Conservation (phyloP, 2,888 invertebrate genomes). For the Ectemnius lituratus region DNA sequence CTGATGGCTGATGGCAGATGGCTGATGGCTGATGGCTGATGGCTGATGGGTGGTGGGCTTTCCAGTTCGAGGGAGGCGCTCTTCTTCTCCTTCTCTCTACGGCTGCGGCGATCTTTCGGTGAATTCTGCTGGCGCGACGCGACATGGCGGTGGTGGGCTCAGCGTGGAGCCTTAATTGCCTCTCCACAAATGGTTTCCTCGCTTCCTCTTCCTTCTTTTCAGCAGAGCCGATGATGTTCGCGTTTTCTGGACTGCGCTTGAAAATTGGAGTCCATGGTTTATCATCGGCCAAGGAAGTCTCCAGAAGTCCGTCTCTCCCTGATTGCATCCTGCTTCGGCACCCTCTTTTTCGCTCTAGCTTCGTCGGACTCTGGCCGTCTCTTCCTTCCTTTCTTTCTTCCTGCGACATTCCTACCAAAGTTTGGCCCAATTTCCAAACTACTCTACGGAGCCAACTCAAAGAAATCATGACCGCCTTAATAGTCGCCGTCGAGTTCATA, state of each 20-base stretch:
- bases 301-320: not conserved
- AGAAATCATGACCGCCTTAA: too few species aligned
- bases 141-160: not conserved
- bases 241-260: conserved; percentile 19
- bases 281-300: conserved; percentile 23
- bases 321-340: not conserved
- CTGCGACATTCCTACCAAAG: too few species aligned
- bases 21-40: too few species aligned
- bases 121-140: not conserved
- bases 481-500: too few species aligned
- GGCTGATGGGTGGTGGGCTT: not conserved
- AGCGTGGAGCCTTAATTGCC: conserved; percentile 43
- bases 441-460: too few species aligned
- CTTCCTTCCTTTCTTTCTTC: too few species aligned
- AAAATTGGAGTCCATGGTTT: conserved; percentile 36
- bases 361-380: too few species aligned
- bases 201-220: conserved; percentile 12
- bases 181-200: conserved; percentile 26
- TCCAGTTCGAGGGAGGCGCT: not conserved
- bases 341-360: too few species aligned
- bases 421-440: too few species aligned
- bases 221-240: conserved; percentile 27
- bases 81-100: conserved; percentile 1
- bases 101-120: not conserved
- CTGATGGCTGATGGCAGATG: too few species aligned